Percentiles rank a stretch among this genome's conserved stretches.
These are phyloP conservation scores for Pelobates cultripes DNA, from an alignment of 2,797 vertebrate genomes.

Conservation along the genomic window DNA sequence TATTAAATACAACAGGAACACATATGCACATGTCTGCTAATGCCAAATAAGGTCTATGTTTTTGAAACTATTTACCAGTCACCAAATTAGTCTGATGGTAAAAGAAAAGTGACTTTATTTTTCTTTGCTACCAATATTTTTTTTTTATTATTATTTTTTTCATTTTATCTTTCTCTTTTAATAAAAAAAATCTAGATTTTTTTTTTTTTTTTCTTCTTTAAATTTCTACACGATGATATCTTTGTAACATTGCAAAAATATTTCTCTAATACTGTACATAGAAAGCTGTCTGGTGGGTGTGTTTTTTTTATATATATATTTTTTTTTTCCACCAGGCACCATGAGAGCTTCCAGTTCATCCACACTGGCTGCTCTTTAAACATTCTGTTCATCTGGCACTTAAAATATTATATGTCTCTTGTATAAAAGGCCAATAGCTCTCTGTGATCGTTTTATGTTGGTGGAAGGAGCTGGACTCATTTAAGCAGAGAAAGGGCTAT, in stretches of 20 bases:
- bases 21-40: constrained; percentile 57
- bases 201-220: constrained; percentile 8
- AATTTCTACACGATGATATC: constrained; percentile 19
- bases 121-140: neutral
- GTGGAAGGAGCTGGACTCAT: constrained; percentile 56
- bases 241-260: constrained; percentile 76
- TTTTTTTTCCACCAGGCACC: constrained; percentile 67
- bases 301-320: constrained; percentile 59
- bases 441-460: constrained; percentile 51
- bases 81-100: constrained; percentile 50
- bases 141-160: constrained; percentile 8
- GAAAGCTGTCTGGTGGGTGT: constrained; percentile 63
- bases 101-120: constrained; percentile 15
- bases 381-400: constrained; percentile 68
- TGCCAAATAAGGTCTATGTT: constrained; percentile 47
- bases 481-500: constrained; percentile 61
- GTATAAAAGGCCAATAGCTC: constrained; percentile 28
- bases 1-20: constrained; percentile 65
- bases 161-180: neutral
- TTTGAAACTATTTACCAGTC: constrained; percentile 58
- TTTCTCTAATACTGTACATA: constrained; percentile 78
- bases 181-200: constrained; percentile 13
- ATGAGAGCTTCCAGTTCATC: constrained; percentile 22
- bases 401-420: constrained; percentile 62
- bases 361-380: constrained; percentile 59